These are phyloP conservation scores for Anabas testudineus DNA, from an alignment of 2,797 vertebrate species.

Conservation along the genomic window DNA sequence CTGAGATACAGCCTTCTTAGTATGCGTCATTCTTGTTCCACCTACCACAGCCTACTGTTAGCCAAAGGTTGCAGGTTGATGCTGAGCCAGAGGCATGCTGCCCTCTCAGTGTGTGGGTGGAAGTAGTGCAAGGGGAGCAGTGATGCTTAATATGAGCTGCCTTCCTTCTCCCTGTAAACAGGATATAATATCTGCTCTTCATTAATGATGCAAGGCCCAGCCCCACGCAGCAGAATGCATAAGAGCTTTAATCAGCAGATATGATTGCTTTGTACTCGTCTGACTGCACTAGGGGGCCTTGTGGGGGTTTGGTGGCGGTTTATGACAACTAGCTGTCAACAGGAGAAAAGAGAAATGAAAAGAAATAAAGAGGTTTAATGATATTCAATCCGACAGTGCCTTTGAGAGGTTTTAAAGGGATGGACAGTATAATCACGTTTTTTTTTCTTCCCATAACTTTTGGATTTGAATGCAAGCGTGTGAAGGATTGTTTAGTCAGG, in stretches of 20 bases:
- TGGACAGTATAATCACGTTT: slow-evolving; percentile 47
- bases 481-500: slow-evolving; percentile 59
- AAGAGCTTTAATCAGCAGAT: slow-evolving; percentile 90
- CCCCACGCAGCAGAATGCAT: slow-evolving; percentile 83
- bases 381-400: slow-evolving; percentile 72
- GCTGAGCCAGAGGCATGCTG: slow-evolving; percentile 62
- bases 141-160: slow-evolving; percentile 74
- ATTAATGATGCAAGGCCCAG: slow-evolving; percentile 85
- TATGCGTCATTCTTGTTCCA: slow-evolving; percentile 39
- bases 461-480: slow-evolving; percentile 44
- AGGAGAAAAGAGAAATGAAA: slow-evolving; percentile 70
- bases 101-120: slow-evolving; percentile 63
- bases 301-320: slow-evolving; percentile 75
- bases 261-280: slow-evolving; percentile 88
- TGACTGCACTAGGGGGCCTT: slow-evolving; percentile 78
- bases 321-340: slow-evolving; percentile 80
- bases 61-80: slow-evolving; percentile 58
- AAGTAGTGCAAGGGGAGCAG: slow-evolving; percentile 68
- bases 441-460: slow-evolving; percentile 49
- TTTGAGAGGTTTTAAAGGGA: slow-evolving; percentile 63
- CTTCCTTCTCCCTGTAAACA: slow-evolving; percentile 79
- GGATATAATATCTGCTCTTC: slow-evolving; percentile 84
- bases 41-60: slow-evolving; percentile 26
- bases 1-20: slow-evolving; percentile 23
- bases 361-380: slow-evolving; percentile 75